phyloP scores from a whole-genome alignment of 1,140 invertebrate species.

The Zaprionus gabonicus region DNA sequence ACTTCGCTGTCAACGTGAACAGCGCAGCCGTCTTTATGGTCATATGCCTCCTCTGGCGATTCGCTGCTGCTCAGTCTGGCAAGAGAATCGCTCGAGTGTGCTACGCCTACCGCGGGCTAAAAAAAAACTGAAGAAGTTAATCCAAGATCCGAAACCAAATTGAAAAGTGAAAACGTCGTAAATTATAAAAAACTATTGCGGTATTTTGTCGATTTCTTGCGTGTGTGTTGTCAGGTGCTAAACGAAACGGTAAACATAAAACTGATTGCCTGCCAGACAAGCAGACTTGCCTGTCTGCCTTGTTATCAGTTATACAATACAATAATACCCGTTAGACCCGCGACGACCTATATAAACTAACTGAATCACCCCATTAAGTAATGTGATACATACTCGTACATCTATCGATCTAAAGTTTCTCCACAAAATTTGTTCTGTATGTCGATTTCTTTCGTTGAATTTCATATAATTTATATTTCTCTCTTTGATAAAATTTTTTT shows the following conservation, averaged over 20 bases:
- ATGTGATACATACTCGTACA: neutral
- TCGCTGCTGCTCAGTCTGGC: slow-evolving; percentile 61
- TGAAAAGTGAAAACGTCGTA: slow-evolving; percentile 70
- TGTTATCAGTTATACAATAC: slow-evolving; percentile 76
- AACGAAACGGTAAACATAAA: slow-evolving; percentile 73
- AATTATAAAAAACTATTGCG: slow-evolving; percentile 18
- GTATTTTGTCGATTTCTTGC: slow-evolving; percentile 35
- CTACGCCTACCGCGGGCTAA: slow-evolving; percentile 48
- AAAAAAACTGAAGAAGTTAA: slow-evolving; percentile 8
- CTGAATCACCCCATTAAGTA: neutral
- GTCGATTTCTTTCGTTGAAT: neutral
- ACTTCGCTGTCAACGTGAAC: slow-evolving; percentile 23
- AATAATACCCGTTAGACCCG: slow-evolving; percentile 47
- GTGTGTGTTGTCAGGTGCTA: slow-evolving; percentile 59
- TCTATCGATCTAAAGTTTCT: neutral
- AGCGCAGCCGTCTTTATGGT: slow-evolving; percentile 23
- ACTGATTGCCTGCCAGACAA: slow-evolving; percentile 27
- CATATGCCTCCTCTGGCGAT: slow-evolving; percentile 48
- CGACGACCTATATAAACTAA: slow-evolving; percentile 49
- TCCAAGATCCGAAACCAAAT: slow-evolving; percentile 16
- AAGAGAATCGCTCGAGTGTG: slow-evolving; percentile 71
- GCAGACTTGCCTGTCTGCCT: slow-evolving; percentile 5
- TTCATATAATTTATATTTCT: neutral
- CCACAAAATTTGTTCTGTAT: neutral
- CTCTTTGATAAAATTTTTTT: too few relatives aligned